A percentile compares a stretch with the other conserved stretches of the same genome.
These are phyloP conservation scores for Philaethria dido DNA, from an alignment of 2,888 invertebrate genomes.

Conservation along the genomic window DNA sequence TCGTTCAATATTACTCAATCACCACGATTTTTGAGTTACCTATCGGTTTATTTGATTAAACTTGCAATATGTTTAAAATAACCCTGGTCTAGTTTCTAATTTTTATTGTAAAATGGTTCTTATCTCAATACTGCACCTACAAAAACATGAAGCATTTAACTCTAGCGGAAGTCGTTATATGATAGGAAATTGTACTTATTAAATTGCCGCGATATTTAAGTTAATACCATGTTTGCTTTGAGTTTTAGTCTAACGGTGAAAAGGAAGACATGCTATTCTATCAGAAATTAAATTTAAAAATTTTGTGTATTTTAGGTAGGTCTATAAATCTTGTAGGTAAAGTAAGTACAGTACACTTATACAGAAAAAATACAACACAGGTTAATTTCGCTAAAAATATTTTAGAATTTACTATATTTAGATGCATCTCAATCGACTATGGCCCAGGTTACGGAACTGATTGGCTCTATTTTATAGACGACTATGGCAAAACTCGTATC, in stretches of 20 bases:
- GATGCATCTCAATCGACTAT: conserved; percentile 45
- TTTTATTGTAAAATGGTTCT: background rate
- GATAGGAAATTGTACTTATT: conserved; percentile 26
- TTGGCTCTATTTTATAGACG: conserved; percentile 76
- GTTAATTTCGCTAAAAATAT: background rate
- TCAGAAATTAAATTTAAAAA: background rate
- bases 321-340: no score
- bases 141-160: conserved; percentile 3
- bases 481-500: conserved; percentile 64
- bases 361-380: background rate
- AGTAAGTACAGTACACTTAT: no score
- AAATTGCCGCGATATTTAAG: conserved; percentile 10
- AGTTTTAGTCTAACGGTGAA: background rate
- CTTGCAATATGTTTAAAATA: no score
- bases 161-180: conserved; percentile 44
- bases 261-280: conserved; percentile 4
- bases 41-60: no score
- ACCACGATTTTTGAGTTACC: no score
- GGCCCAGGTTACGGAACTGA: conserved; percentile 68
- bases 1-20: no score
- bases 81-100: background rate
- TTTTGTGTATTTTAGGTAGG: conserved; percentile 16
- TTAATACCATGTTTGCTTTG: background rate
- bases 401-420: conserved; percentile 15
- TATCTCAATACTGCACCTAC: conserved; percentile 6